Base-by-base conservation (phyloP, 2,888 invertebrate genomes). In the Erebia epiphron region DNA sequence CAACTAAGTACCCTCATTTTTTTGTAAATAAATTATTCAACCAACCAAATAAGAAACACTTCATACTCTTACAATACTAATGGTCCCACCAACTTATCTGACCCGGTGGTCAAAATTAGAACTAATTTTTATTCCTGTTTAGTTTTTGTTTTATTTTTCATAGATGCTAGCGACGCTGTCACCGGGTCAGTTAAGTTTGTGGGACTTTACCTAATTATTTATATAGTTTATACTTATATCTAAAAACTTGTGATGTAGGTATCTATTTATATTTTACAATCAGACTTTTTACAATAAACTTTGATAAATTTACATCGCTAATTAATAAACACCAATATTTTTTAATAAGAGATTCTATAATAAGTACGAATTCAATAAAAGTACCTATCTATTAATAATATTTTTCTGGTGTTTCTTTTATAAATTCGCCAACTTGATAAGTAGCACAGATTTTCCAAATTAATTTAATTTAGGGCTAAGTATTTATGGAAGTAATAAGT, bases 251-350 rank as follows among this genome's bases (percentile, higher is more conserved):
- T 88, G 86, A 87, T 21, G 16, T n/a, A n/a, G n/a, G n/a, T n/a
- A 9, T 14, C 56, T 26, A 57, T 26, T 11, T 57, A 57, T 57
- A 79, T 89, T 86, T 81, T 88, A 90, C 89, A 90, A 82, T 90
- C 90, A 90, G 90, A 91, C 89, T 90, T 91, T 87, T 84, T 88
- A 83, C 82, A 84, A 77, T 75, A 77, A 77, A 78, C 79, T 75
- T 78, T 74, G 35, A 35, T 35, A 35, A 76, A 80, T 70, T 46
- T 78, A 78, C 73, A 79, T 73, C 70, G 73, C 71, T 67, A 73
- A 76, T 67, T 66, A 73, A 76, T 67, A 74, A 74, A 71, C 68
- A 69, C 62, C 73, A 71, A 73, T 67, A 70, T 43, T 70, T 68
- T 60, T 70, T 75, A 73, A 69, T 71, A 21, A 57, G 50, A 69